phyloP scores from a whole-genome alignment of 2,797 vertebrate species.

The Propithecus perrieri region DNA sequence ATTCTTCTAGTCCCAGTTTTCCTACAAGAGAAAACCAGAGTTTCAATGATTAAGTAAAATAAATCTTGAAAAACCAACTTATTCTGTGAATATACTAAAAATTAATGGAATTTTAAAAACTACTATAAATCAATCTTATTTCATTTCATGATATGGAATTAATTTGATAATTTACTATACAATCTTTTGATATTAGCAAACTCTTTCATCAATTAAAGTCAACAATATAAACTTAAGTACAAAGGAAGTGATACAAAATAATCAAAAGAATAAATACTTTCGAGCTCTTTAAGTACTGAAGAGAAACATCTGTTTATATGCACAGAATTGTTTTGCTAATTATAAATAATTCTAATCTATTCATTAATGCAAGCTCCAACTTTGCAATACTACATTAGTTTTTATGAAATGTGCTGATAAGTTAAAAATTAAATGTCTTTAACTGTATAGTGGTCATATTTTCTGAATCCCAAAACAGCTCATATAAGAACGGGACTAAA shows the following conservation, averaged over 20 bases:
- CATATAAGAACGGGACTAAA: background rate
- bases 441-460: background rate
- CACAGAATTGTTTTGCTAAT: constrained; percentile 5
- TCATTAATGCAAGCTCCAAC: constrained; percentile 14
- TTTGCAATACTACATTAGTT: background rate
- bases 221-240: background rate
- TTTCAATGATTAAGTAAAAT: constrained; percentile 58
- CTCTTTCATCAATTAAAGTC: constrained; percentile 25
- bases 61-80: constrained; percentile 30
- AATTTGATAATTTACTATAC: constrained; percentile 41
- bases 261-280: constrained; percentile 12
- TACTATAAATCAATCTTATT: background rate
- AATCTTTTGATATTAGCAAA: constrained; percentile 43
- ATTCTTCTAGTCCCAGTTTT: constrained; percentile 92
- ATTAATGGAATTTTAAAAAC: background rate
- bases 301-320: constrained; percentile 4
- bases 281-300: constrained; percentile 10
- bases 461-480: constrained; percentile 21
- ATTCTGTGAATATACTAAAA: constrained; percentile 13
- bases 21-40: constrained; percentile 84
- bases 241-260: constrained; percentile 17
- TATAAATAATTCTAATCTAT: constrained; percentile 30
- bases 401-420: constrained; percentile 17
- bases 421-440: constrained; percentile 47
- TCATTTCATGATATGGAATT: constrained; percentile 44